Evolutionary conservation across 92 coral and sea anemone species (phyloP).

Genomic region (Zoanthus sociatus): DNA sequence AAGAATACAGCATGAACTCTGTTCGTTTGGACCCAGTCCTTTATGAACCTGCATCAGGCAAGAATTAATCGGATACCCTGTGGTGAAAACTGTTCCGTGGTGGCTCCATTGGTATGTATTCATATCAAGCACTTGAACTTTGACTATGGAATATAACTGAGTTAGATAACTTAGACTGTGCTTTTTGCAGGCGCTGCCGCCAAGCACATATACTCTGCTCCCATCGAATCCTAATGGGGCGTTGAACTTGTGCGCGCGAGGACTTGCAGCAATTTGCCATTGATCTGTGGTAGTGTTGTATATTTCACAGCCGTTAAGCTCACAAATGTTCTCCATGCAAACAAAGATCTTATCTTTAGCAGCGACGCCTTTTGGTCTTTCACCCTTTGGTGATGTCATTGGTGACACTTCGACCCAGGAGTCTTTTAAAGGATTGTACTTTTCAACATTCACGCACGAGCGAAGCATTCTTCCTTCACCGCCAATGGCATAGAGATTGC

Average conservation of each 20-base stretch:
- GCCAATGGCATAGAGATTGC: constrained; percentile 35
- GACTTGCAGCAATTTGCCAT: constrained; percentile 21
- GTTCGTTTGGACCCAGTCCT: constrained; percentile 8
- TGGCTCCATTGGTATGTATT: constrained; percentile 27
- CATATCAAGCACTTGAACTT: constrained; percentile 36
- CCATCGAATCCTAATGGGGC: constrained; percentile 38
- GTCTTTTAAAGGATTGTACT: constrained; percentile 10
- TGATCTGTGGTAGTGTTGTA: constrained; percentile 19
- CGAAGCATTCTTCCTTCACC: constrained; percentile 19
- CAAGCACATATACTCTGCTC: constrained; percentile 28
- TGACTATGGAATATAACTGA: constrained; percentile 35
- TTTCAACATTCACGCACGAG: constrained; percentile 20
- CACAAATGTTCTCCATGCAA: constrained; percentile 38
- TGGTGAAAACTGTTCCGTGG: constrained; percentile 35
- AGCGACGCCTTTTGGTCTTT: constrained; percentile 36
- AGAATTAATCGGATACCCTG: constrained; percentile 36
- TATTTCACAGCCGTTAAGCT: constrained; percentile 27
- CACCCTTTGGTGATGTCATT: constrained; percentile 19
- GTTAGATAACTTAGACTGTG: constrained; percentile 39
- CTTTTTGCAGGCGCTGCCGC: constrained; percentile 30
- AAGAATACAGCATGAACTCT: constrained; percentile 30
- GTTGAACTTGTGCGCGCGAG: constrained; percentile 44
- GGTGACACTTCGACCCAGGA: constrained; percentile 27
- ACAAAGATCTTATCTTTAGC: constrained; percentile 42
- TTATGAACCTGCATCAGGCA: constrained; percentile 36